Base-by-base conservation (phyloP, 2,113 vertebrate species). In the Dromaius novaehollandiae region DNA sequence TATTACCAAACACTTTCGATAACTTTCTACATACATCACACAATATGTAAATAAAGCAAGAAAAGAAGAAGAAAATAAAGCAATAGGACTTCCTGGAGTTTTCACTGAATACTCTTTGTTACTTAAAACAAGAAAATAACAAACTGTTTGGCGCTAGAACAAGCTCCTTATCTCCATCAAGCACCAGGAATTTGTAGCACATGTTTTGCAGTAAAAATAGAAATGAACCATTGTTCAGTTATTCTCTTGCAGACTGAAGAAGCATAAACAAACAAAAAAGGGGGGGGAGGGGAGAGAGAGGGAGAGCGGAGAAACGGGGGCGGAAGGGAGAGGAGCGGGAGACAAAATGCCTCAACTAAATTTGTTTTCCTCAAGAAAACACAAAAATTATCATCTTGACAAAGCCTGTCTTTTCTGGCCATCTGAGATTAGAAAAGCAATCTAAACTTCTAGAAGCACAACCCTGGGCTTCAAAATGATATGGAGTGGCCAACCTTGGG, bases 401-500 rank as follows among this genome's bases (percentile, higher is more conserved):
- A 85, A 70, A 90, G n/a, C 9, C 21, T 80, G 9, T 66, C 58
- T 81, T 65, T 78, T 53, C 46, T 50, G 46, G 38, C 32, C 38
- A 79, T 44, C 53, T 48, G 64, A 61, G 42, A 77, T 85, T 25
- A 89, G 30, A 86, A 92, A 88, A 84, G 58, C 25, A 60, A 77
- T 42, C 77, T 68, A 55, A 92, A 65, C 12, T 80, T 84, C 34
- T 55, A 69, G 13, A 89, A 82, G 32, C 19, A 69, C 36, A 90
- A 28, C n/a, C 38, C 18, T 5, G 6, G 13, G 22, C 69, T 93
- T 79, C 65, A 95, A 82, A 95, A 89, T 75, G 28, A 91, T 1
- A 1, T 42, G 24, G 19, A 82, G 36, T 17, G 36, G 81, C 98
- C 96, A 97, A 99, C 99, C 98, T 98, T 98, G 92, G 98, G 96